Conservation (phyloP, 2,113 vertebrate genomes). For the Trogon surrucura region DNA sequence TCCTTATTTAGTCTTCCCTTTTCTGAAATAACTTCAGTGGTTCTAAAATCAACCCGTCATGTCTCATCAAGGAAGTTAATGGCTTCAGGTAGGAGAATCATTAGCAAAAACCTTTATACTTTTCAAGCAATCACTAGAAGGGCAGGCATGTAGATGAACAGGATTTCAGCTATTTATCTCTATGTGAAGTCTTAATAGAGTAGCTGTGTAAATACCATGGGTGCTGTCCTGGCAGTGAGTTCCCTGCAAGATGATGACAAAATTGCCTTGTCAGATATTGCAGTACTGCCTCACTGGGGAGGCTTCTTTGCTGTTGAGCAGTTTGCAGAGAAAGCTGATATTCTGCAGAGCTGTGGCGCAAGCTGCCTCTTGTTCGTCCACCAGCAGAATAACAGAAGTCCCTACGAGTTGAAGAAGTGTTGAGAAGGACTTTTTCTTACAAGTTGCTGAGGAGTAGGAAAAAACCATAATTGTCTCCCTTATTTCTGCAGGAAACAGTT, state of each 20-base stretch:
- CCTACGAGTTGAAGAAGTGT: accelerated
- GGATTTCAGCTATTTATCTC: background rate
- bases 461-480: background rate
- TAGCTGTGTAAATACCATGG: background rate
- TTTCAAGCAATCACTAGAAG: background rate
- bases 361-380: background rate
- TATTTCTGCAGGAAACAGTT: background rate
- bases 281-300: background rate
- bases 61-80: background rate
- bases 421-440: background rate
- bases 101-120: background rate
- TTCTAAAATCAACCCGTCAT: background rate
- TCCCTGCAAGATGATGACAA: background rate
- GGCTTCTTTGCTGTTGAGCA: background rate
- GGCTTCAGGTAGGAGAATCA: background rate
- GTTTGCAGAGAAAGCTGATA: background rate
- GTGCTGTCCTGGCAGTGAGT: background rate
- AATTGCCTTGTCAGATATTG: background rate
- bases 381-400: background rate
- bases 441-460: background rate
- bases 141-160: background rate
- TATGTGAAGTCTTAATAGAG: background rate
- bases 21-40: background rate
- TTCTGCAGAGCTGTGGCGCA: background rate
- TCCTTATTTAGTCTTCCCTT: background rate